These are phyloP conservation scores for Triops longicaudatus DNA, from an alignment of 1,140 invertebrate species.

Conservation along the genomic window DNA sequence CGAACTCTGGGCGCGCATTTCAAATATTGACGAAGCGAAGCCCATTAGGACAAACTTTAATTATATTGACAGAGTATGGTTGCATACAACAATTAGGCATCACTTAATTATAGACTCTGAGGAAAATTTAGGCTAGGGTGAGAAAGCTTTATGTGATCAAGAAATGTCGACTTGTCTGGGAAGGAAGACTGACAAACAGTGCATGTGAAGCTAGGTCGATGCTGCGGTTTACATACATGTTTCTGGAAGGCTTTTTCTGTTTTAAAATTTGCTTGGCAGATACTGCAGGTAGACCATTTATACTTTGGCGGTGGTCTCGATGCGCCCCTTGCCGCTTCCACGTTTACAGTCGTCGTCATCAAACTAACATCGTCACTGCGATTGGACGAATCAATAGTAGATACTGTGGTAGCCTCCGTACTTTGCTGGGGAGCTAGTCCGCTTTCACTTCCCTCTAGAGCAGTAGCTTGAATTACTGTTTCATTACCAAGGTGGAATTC, in stretches of 20 bases:
- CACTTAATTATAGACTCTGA: neutral
- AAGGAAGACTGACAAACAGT: constrained; percentile 2
- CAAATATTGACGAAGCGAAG: neutral
- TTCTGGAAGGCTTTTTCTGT: neutral
- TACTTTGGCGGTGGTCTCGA: neutral
- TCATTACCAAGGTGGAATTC: neutral
- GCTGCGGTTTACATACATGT: neutral
- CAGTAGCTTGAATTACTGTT: neutral
- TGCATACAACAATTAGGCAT: neutral
- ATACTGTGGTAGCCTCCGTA: neutral
- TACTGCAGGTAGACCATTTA: neutral
- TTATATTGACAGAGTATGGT: neutral
- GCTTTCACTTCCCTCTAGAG: neutral
- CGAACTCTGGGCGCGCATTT: neutral
- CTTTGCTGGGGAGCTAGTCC: neutral
- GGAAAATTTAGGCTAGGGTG: neutral
- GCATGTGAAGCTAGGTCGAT: neutral
- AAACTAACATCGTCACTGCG: neutral
- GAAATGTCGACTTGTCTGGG: neutral
- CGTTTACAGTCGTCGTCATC: neutral
- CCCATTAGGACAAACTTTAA: neutral
- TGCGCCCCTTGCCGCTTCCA: neutral
- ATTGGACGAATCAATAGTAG: neutral
- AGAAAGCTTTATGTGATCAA: neutral
- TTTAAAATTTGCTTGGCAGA: neutral